Conservation (phyloP, 2,113 vertebrate genomes). For the Stercorarius parasiticus region DNA sequence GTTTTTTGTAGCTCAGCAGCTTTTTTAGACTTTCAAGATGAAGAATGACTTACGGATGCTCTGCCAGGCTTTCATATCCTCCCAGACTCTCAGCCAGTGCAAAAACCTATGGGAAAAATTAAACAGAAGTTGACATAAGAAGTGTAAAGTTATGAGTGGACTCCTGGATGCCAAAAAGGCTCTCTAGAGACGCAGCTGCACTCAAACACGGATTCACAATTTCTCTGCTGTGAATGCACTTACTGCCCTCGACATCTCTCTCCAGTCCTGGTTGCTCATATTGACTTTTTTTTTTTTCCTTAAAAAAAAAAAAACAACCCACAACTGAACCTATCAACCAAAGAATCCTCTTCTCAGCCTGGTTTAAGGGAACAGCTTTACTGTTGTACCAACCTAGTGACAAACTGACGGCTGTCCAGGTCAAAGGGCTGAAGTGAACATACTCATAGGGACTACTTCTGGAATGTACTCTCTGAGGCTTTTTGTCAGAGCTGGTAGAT, state of each 20-base stretch:
- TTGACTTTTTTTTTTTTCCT: no score
- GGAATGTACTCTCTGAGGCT: background rate
- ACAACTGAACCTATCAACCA: background rate
- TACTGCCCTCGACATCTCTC: background rate
- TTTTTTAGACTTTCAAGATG: background rate
- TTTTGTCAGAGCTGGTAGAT: background rate
- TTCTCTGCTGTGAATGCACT: background rate
- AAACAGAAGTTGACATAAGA: background rate
- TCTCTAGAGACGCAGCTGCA: background rate
- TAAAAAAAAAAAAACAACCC: background rate
- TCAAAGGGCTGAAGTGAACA: background rate
- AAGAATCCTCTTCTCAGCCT: background rate
- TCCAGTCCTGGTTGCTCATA: background rate
- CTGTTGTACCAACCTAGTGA: background rate
- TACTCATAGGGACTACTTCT: background rate
- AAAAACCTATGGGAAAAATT: conserved; percentile 78
- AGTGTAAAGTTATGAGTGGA: background rate
- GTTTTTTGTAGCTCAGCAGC: background rate
- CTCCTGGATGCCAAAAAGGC: background rate
- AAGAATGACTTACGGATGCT: conserved; percentile 89
- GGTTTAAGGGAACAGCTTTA: background rate
- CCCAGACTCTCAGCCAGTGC: conserved; percentile 91
- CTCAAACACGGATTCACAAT: rapidly evolving
- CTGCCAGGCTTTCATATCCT: conserved; percentile 93
- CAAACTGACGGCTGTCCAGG: background rate